Evolutionary conservation across 2,888 invertebrate species (phyloP).

Genomic region (Orthonevra nobilis): DNA sequence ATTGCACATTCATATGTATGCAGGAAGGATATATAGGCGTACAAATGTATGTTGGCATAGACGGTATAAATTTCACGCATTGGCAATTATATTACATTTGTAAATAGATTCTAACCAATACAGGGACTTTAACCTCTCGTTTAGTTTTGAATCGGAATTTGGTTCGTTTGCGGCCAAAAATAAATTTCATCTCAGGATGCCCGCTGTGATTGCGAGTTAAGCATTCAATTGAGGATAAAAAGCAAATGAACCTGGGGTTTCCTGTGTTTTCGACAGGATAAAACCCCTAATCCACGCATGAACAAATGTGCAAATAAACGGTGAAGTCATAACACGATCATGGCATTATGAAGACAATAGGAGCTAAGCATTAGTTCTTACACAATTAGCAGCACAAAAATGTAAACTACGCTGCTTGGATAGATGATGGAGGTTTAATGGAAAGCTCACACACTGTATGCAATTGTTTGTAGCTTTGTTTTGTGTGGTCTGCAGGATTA

Average conservation of each 20-base stretch:
- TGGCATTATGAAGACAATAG: constrained; percentile 64
- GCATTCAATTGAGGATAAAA: constrained; percentile 62
- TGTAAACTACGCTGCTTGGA: constrained; percentile 33
- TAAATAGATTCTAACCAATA: constrained; percentile 30
- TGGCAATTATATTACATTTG: constrained; percentile 64
- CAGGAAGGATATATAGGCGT: constrained; percentile 42
- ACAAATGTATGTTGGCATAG: constrained; percentile 46
- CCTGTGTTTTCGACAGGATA: constrained; percentile 60
- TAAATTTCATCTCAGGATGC: constrained; percentile 23
- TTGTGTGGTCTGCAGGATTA: constrained; percentile 30
- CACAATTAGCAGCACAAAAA: constrained; percentile 50
- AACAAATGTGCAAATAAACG: constrained; percentile 71
- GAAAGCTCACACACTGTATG: constrained; percentile 22
- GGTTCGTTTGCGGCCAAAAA: constrained; percentile 25
- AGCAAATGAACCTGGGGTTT: constrained; percentile 60
- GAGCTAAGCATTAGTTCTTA: constrained; percentile 38
- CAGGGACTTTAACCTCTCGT: constrained; percentile 21
- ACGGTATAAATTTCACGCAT: constrained; percentile 61
- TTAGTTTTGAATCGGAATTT: constrained; percentile 10
- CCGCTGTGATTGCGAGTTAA: constrained; percentile 43
- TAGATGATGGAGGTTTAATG: neutral
- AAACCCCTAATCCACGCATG: constrained; percentile 71
- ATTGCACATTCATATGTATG: no score
- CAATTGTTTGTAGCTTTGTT: constrained; percentile 18
- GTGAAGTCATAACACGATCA: constrained; percentile 68